Percentiles rank a stretch among this genome's conserved stretches.
Evolutionary conservation across 2,888 invertebrate genomes (phyloP).

Genomic region (Philhelius pedissequus): DNA sequence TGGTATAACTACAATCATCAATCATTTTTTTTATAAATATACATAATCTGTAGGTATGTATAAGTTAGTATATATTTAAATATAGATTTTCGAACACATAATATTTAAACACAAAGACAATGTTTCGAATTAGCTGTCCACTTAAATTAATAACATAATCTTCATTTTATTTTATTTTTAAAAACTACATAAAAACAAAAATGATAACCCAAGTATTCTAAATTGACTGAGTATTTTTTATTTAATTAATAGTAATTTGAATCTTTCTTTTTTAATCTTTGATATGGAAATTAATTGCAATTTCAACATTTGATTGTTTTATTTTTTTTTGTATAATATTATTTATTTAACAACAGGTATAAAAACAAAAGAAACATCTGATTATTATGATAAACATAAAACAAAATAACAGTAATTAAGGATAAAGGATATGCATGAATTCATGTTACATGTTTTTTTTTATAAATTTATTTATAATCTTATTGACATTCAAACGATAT

Average conservation of each 20-base stretch:
- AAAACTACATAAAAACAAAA: not conserved
- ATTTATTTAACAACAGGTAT: slow-evolving; percentile 38
- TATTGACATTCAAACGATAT: slow-evolving; percentile 59
- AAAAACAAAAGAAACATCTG: not conserved
- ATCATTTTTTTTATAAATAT: not conserved
- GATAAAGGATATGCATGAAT: slow-evolving; percentile 62
- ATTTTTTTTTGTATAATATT: not conserved
- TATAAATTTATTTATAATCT: slow-evolving; percentile 30
- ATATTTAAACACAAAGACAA: slow-evolving; percentile 12
- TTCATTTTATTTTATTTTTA: not conserved
- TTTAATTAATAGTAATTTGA: not conserved
- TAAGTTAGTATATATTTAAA: not conserved
- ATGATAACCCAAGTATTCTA: slow-evolving; percentile 21
- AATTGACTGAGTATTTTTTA: not conserved
- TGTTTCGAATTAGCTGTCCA: not conserved
- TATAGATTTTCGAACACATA: slow-evolving; percentile 13
- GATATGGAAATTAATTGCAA: slow-evolving; percentile 60
- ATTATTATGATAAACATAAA: not conserved
- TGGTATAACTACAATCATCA: not conserved
- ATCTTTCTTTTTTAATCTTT: slow-evolving; percentile 16
- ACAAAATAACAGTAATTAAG: slow-evolving; percentile 39
- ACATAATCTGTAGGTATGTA: not conserved
- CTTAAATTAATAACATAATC: not conserved
- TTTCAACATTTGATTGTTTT: not conserved
- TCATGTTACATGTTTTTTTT: slow-evolving; percentile 15